Conservation (phyloP, 2,113 vertebrate species). For the Notarius quadriscutis region DNA sequence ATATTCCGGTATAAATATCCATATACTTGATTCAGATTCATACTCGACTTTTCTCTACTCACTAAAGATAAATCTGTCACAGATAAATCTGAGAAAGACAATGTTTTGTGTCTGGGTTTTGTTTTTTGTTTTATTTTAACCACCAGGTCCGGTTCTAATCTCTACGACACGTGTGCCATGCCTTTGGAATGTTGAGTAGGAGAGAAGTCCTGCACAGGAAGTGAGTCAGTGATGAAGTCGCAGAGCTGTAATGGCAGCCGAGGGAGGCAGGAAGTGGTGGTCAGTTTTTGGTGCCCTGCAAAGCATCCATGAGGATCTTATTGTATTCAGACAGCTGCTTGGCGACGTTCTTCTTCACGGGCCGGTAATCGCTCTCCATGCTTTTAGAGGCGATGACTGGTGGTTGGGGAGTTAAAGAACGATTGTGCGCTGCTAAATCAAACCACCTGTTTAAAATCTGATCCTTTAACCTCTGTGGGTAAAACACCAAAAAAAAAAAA, state of each 20-base stretch:
- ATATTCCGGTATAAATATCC: not conserved
- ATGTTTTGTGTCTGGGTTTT: not conserved
- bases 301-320: slow-evolving; percentile 79
- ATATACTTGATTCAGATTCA: not conserved
- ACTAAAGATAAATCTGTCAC: not conserved
- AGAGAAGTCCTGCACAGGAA: slow-evolving; percentile 23
- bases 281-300: slow-evolving; percentile 82
- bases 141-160: slow-evolving; percentile 5
- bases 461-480: not conserved
- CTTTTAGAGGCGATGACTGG: slow-evolving; percentile 92
- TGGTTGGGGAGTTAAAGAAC: slow-evolving; percentile 70
- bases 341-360: slow-evolving; percentile 79
- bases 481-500: not conserved
- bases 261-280: slow-evolving; percentile 38
- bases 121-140: not conserved
- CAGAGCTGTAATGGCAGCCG: not conserved
- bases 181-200: slow-evolving; percentile 41
- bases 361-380: slow-evolving; percentile 88
- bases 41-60: not conserved
- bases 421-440: not conserved
- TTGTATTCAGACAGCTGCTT: slow-evolving; percentile 87
- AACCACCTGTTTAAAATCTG: slow-evolving; percentile 9
- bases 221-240: slow-evolving; percentile 19
- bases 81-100: not conserved
- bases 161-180: slow-evolving; percentile 39